Evolutionary conservation across 2,797 vertebrate genomes (phyloP).

Genomic region (Sebastes trivittatus): DNA sequence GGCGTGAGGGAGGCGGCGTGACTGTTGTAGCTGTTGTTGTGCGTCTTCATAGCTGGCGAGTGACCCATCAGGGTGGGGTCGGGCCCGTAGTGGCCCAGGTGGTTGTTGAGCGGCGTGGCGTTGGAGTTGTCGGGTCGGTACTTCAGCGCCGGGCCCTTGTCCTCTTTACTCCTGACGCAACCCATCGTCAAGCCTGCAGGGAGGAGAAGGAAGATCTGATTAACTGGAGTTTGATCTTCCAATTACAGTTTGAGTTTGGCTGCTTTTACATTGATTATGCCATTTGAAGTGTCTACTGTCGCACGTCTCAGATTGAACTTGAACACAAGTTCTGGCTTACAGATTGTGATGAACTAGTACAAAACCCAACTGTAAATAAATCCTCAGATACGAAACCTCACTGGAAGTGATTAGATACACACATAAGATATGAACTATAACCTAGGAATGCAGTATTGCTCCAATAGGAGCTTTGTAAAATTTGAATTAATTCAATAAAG

Average conservation of each 20-base stretch:
- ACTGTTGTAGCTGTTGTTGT: constrained; percentile 90
- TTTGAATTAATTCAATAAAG: neutral
- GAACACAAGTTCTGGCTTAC: neutral
- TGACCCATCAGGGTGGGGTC: constrained; percentile 89
- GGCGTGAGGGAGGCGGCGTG: constrained; percentile 83
- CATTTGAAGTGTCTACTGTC: neutral
- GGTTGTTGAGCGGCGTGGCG: constrained; percentile 78
- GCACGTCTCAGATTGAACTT: neutral
- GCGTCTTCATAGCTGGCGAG: constrained; percentile 86
- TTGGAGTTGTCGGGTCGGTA: constrained; percentile 88
- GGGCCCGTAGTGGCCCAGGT: constrained; percentile 88
- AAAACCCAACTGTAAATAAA: neutral
- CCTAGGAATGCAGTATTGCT: neutral
- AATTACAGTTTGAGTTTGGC: neutral
- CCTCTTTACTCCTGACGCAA: constrained; percentile 97
- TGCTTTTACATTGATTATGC: neutral
- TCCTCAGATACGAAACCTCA: neutral
- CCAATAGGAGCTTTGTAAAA: neutral
- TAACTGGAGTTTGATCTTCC: too few relatives aligned
- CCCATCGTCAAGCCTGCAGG: constrained; percentile 90
- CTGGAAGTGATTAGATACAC: neutral
- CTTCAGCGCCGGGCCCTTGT: constrained; percentile 90
- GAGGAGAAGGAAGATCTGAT: constrained; percentile 6
- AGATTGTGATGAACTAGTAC: neutral
- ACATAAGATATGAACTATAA: neutral